A percentile compares a stretch with the other conserved stretches of the same genome.
These are phyloP conservation scores for Apostichopus californicus DNA, from an alignment of 35 echinoderm and acorn worm genomes.

Conservation along the genomic window DNA sequence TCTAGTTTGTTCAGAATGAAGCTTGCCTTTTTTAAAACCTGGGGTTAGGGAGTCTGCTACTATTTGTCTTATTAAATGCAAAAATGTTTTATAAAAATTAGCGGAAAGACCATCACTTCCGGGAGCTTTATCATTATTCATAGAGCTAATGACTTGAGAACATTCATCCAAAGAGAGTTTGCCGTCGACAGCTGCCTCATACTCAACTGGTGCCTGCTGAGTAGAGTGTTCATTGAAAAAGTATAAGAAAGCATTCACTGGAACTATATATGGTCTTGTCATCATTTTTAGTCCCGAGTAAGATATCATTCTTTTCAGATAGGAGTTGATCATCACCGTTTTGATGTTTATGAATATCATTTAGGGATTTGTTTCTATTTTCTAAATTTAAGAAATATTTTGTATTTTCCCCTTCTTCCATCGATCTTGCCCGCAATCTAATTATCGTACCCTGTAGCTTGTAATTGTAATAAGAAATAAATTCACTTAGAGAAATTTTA, in stretches of 20 bases:
- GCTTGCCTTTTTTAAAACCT: not conserved
- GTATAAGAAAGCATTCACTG: not conserved
- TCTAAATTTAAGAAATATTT: slow-evolving; percentile 49
- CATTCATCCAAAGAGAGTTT: not conserved
- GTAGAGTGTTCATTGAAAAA: not conserved
- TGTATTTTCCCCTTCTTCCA: slow-evolving; percentile 31
- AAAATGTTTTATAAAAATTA: slow-evolving; percentile 34
- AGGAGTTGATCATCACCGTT: not conserved
- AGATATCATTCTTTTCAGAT: not conserved
- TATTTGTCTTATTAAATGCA: not conserved
- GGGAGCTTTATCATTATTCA: slow-evolving; percentile 52
- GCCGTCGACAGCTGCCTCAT: not conserved
- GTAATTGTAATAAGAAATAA: slow-evolving; percentile 5
- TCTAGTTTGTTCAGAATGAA: not conserved
- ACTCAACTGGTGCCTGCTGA: not conserved
- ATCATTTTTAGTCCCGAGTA: not conserved
- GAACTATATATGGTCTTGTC: not conserved
- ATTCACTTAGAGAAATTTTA: not conserved
- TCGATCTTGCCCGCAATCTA: not conserved
- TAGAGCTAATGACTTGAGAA: not conserved
- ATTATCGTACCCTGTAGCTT: slow-evolving; percentile 46
- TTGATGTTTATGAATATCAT: not conserved
- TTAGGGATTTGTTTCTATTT: slow-evolving; percentile 7
- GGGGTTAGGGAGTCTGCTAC: slow-evolving; percentile 1
- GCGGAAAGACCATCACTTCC: slow-evolving; percentile 31